These are phyloP conservation scores for Serilophus lunatus DNA, from an alignment of 2,113 vertebrate genomes.

Conservation along the genomic window DNA sequence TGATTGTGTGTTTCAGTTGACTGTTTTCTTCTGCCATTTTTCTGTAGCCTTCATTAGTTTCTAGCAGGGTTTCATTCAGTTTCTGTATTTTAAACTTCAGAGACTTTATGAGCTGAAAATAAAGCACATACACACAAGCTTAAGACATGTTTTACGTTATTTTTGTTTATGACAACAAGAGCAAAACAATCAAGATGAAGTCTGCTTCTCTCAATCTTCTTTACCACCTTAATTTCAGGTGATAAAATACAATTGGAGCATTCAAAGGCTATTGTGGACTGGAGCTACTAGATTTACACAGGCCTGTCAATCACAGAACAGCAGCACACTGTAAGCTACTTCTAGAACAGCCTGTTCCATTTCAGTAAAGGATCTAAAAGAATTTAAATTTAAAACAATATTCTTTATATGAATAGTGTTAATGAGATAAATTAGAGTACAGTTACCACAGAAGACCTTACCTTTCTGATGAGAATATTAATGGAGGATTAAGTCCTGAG, in stretches of 20 bases:
- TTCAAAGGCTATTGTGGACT: neutral
- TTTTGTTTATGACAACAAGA: neutral
- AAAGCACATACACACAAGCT: neutral
- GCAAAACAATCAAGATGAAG: neutral
- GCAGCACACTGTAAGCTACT: neutral
- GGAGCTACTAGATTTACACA: neutral
- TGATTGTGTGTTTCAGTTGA: constrained; percentile 39
- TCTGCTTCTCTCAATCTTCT: neutral
- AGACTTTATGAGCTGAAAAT: constrained; percentile 77
- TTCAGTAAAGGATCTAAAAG: neutral
- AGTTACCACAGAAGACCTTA: neutral
- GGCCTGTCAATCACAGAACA: neutral
- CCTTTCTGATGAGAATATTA: neutral
- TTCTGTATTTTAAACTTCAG: constrained; percentile 78
- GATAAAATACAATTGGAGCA: neutral
- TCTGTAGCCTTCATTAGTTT: constrained; percentile 61
- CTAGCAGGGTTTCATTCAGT: constrained; percentile 68
- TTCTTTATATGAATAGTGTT: neutral
- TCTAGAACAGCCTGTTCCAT: neutral
- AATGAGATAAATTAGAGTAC: neutral
- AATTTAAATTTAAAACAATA: neutral
- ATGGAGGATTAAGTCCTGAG: neutral
- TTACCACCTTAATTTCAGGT: neutral
- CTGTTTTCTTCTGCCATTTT: constrained; percentile 64
- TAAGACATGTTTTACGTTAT: neutral